Base-by-base conservation (phyloP, 2,888 invertebrate species). In the Anarsia innoxiella region DNA sequence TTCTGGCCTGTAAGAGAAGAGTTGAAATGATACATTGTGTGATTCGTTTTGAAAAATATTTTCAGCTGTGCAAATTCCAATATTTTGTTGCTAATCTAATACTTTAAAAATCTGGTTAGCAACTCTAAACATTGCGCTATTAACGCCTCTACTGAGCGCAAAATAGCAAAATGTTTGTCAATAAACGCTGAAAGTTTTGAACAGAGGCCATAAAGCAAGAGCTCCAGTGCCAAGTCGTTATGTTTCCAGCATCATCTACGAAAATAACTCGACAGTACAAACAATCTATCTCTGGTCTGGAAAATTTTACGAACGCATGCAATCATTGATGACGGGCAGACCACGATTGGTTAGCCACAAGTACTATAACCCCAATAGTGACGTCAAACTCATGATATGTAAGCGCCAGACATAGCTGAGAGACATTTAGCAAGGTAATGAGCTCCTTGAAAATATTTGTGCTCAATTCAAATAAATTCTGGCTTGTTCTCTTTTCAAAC, bases 1-100 rank as follows among this genome's bases (percentile, higher is more conserved):
- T 94, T 56, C 95, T 91, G 53, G 90, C 86, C 93, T 93, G 66
- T 15, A 74, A 68, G n/a, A n/a, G n/a, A n/a, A n/a, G n/a, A n/a
- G n/a, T n/a, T n/a, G n/a, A n/a, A n/a, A n/a, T n/a, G n/a, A n/a
- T n/a, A n/a, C n/a, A n/a, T n/a, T n/a, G n/a, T n/a, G n/a, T n/a
- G n/a, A n/a, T n/a, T n/a, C n/a, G n/a, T n/a, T n/a, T n/a, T n/a
- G n/a, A n/a, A n/a, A n/a, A n/a, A n/a, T n/a, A n/a, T n/a, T n/a
- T n/a, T n/a, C n/a, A n/a, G n/a, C n/a, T n/a, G n/a, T n/a, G n/a
- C n/a, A n/a, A n/a, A 19, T 19, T 8, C 19, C 19, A 19, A 8
- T 19, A 19, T 12, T 25, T 19, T 25, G 31, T 36, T 31, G 12
- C 36, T 25, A 36, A 12, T 25, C n/a, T 29, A 15, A 31, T 10